A percentile compares a stretch with the other conserved stretches of the same genome.
phyloP scores from a whole-genome alignment of 2,113 vertebrate species.

The Limnothrissa miodon region DNA sequence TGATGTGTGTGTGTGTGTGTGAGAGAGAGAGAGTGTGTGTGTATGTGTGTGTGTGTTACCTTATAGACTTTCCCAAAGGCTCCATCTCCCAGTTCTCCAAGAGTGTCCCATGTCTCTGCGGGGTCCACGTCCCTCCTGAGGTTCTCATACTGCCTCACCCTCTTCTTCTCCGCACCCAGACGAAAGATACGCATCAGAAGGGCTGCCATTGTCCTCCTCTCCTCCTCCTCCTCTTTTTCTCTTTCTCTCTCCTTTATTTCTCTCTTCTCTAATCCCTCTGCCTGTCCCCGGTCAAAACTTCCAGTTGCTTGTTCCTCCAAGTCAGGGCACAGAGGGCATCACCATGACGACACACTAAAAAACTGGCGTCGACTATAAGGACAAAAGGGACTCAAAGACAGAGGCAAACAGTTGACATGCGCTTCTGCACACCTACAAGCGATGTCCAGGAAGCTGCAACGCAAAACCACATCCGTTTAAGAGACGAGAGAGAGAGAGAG shows the following conservation, averaged over 20 bases:
- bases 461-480: slow-evolving; percentile 53
- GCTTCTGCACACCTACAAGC: not conserved
- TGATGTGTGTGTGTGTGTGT: not conserved
- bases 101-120: slow-evolving; percentile 53
- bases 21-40: no score
- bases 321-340: not conserved
- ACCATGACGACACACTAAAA: not conserved
- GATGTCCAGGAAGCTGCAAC: slow-evolving; percentile 47
- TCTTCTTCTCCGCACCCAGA: slow-evolving; percentile 59
- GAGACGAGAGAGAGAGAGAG: slow-evolving; percentile 26
- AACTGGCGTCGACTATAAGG: not conserved
- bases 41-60: slow-evolving; percentile 50
- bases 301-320: not conserved
- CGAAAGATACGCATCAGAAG: slow-evolving; percentile 62
- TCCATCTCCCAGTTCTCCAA: slow-evolving; percentile 64
- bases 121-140: slow-evolving; percentile 59
- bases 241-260: not conserved
- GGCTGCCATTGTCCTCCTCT: slow-evolving; percentile 58
- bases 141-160: slow-evolving; percentile 41
- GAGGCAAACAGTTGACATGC: slow-evolving; percentile 5
- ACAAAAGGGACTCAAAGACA: not conserved
- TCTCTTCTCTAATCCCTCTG: slow-evolving; percentile 5
- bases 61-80: slow-evolving; percentile 72
- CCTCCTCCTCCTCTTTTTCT: not conserved
- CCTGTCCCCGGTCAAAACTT: not conserved